Conservation (phyloP, 2,888 invertebrate genomes). For the Pinctada fucata region DNA sequence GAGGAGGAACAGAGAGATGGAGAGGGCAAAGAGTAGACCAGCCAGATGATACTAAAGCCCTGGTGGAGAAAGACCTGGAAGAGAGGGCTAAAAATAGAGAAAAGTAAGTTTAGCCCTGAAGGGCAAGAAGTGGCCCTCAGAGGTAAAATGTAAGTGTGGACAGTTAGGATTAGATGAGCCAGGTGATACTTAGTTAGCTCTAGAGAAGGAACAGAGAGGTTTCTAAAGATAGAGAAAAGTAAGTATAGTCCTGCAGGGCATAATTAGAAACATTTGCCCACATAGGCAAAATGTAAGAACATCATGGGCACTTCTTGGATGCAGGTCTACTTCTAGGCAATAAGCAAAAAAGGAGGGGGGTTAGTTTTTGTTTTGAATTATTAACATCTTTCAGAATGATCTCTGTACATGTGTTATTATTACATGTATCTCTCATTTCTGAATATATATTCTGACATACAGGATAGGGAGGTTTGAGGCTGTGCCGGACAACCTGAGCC, state of each 20-base stretch:
- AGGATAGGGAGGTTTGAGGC: slow-evolving; percentile 83
- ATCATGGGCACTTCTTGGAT: no score
- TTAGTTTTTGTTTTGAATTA: no score
- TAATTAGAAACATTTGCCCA: background rate
- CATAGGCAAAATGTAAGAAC: background rate
- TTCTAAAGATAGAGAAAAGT: slow-evolving; percentile 58
- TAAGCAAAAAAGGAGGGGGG: no score
- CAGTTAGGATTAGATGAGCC: slow-evolving; percentile 86
- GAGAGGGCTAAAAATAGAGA: slow-evolving; percentile 55
- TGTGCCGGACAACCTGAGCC: slow-evolving; percentile 83
- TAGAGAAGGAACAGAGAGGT: slow-evolving; percentile 57
- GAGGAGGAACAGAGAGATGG: slow-evolving; percentile 59
- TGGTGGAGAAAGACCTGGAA: slow-evolving; percentile 56
- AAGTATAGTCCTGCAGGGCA: background rate
- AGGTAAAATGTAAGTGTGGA: slow-evolving; percentile 77
- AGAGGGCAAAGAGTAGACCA: slow-evolving; percentile 86
- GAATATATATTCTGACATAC: slow-evolving; percentile 21
- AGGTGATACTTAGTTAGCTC: slow-evolving; percentile 58
- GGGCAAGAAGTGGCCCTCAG: background rate
- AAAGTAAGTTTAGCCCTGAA: slow-evolving; percentile 38
- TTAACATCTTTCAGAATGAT: no score
- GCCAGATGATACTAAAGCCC: slow-evolving; percentile 62
- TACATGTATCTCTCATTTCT: no score
- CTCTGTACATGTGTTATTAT: no score
- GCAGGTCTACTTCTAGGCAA: no score